Evolutionary conservation across 2,797 vertebrate genomes (phyloP), one percentile per base, ranked within the genome.

Genomic region (Phrynocephalus guinanensis): DNA sequence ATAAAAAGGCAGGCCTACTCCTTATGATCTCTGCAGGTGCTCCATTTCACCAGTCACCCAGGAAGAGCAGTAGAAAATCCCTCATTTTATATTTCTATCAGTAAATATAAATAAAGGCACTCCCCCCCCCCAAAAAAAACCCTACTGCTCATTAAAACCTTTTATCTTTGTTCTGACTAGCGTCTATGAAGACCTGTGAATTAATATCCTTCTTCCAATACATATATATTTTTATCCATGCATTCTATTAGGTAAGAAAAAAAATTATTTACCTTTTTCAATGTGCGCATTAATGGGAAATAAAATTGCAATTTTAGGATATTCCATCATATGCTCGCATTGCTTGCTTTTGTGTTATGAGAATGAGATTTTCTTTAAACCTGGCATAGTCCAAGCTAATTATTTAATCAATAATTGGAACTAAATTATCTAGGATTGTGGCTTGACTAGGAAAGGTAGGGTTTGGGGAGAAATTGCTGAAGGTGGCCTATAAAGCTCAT

Each of bases 391-490:
- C 95, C 89, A 91, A 95, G 95, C 92, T 92, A 96, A 96, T 97
- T 96, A 97, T 97, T 97, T 97, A 96, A 95, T 96, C 96, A 96
- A 97, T 96, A 97, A 96, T 96, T 97, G 83, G 89, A 94, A 91
- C 95, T 96, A 96, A 95, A 96, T 96, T 96, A 95, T 94, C 94
- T 93, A 91, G 92, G 92, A 95, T 95, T 95, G 93, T 91, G 94
- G 93, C 82, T 94, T 94, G 95, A 96, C 95, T 96, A 96, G 94
- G 92, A 95, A 96, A 96, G 95, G 91, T 92, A 95, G 94, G 92
- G 94, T 90, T 93, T 95, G 11, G 20, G 76, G 93, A 92, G 91
- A 89, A 76, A 92, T 93, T 79, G 94, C 96, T 96, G 96, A 96
- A 97, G 96, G 96, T 97, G 96, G 96, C 93, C 96, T 92, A 80